A percentile compares a stretch with the other conserved stretches of the same genome.
Conservation (phyloP, 2,888 invertebrate genomes). For the Eubasilissa splendida region DNA sequence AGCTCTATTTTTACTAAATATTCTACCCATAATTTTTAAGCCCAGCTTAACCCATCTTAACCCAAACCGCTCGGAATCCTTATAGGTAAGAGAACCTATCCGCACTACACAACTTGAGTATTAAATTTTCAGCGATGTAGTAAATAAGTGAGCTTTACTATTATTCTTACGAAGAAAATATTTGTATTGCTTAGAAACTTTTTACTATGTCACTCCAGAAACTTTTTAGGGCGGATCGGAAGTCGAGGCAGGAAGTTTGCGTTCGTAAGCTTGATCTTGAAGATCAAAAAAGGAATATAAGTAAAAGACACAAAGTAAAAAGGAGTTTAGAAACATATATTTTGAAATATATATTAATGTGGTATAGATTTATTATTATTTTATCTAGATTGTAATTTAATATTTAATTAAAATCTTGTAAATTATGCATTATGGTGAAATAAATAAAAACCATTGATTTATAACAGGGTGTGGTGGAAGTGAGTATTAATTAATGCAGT, state of each 20-base stretch:
- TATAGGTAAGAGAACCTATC: not conserved
- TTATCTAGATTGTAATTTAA: not conserved
- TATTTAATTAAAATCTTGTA: not conserved
- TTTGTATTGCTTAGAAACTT: not conserved
- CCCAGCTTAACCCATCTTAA: slow-evolving; percentile 5
- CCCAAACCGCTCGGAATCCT: slow-evolving; percentile 4
- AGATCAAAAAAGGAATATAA: not conserved
- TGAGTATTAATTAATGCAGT: not conserved
- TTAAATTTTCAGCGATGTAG: not conserved
- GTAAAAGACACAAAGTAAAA: not conserved
- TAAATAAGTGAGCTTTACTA: not conserved
- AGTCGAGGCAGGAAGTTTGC: slow-evolving; percentile 4
- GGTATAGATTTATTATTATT: too few species aligned
- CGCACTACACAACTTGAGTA: not conserved
- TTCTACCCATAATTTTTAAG: not conserved
- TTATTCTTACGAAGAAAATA: not conserved
- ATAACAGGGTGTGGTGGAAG: not conserved
- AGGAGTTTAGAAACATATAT: not conserved
- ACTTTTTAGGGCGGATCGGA: not conserved
- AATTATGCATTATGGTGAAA: not conserved
- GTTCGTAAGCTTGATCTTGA: not conserved
- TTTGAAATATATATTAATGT: too few species aligned
- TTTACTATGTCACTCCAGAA: not conserved
- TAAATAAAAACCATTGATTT: not conserved
- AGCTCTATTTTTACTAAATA: slow-evolving; percentile 10